phyloP scores from a whole-genome alignment of 2,113 vertebrate species.

The Dendrocopos noguchii region DNA sequence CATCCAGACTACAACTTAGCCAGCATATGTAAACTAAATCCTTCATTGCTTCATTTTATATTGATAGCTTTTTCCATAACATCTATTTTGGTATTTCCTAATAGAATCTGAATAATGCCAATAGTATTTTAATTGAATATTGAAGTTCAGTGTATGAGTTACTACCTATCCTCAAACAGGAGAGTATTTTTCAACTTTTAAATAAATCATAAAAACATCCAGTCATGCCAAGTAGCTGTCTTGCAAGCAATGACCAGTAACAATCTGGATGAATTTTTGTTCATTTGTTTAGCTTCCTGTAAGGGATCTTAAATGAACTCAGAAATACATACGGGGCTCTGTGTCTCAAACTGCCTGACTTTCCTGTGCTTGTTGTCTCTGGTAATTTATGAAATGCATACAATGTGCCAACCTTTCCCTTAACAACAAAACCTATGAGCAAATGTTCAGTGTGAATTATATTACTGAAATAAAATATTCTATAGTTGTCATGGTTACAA shows the following conservation, averaged over 20 bases:
- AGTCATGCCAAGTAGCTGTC: neutral
- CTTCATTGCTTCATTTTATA: neutral
- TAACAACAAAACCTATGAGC: conserved; percentile 72
- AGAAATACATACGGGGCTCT: neutral
- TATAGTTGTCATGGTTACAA: conserved; percentile 84
- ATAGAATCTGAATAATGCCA: neutral
- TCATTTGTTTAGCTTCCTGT: neutral
- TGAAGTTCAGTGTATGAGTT: neutral
- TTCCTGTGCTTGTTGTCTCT: neutral
- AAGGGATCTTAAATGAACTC: neutral
- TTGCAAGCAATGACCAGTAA: neutral
- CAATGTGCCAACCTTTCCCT: conserved; percentile 55
- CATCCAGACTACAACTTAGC: neutral
- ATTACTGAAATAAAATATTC: conserved; percentile 79
- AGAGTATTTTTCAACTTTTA: no score
- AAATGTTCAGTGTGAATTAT: conserved; percentile 75
- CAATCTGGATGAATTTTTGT: neutral
- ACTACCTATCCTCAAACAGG: neutral
- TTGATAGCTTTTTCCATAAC: neutral
- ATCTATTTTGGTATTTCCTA: neutral
- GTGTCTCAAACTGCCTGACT: conserved; percentile 4
- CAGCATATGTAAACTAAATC: neutral
- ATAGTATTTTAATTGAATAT: neutral
- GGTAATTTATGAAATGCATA: conserved; percentile 35
- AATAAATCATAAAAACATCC: neutral